Evolutionary conservation across 2,888 invertebrate species (phyloP), one percentile per base, ranked within the genome.

Genomic region (Frankliniella intonsa): DNA sequence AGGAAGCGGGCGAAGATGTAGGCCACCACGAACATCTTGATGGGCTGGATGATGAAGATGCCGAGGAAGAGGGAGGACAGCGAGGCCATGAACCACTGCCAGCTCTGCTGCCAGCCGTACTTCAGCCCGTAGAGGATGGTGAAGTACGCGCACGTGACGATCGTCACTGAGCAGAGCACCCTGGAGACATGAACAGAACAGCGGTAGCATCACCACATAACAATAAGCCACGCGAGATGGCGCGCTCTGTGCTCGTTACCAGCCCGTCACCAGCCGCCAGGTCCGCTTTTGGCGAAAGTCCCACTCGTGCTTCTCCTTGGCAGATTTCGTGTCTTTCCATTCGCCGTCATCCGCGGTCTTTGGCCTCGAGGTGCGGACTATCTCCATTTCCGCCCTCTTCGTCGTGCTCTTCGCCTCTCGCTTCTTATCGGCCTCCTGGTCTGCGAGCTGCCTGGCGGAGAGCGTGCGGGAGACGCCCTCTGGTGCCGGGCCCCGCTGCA

Each of bases 101-200:
- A n/a, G 69, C 69, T 76, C 11, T 76, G 12, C 25, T 22, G 22
- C 69, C 69, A 76, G 69, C 69, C 69, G 25, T 76, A 76, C 69
- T 25, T 76, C 25, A 76, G 69, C 22, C 69, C 25, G 69, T 76
- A 76, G 22, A 76, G 69, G 69, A 76, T 76, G 69, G 69, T 76
- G 69, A 76, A 76, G 69, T 76, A 76, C 10, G 22, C 22, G 69
- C 69, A 76, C 22, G 69, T 76, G 25, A 22, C 25, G n/a, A 76
- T 76, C 22, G 69, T 76, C 69, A 25, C 25, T 22, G 25, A 12
- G 69, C 69, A 76, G 25, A 76, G 22, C 10, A 76, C 25, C 69
- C 69, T 76, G 25, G 10, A 3, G 14, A 17, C 55, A 55, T 17
- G 17, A 55, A 55, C 55, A 55, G 55, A 14, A 55, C 55, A 55